These are phyloP conservation scores for Nilaparvata lugens DNA, from an alignment of 1,140 invertebrate species.

Conservation along the genomic window DNA sequence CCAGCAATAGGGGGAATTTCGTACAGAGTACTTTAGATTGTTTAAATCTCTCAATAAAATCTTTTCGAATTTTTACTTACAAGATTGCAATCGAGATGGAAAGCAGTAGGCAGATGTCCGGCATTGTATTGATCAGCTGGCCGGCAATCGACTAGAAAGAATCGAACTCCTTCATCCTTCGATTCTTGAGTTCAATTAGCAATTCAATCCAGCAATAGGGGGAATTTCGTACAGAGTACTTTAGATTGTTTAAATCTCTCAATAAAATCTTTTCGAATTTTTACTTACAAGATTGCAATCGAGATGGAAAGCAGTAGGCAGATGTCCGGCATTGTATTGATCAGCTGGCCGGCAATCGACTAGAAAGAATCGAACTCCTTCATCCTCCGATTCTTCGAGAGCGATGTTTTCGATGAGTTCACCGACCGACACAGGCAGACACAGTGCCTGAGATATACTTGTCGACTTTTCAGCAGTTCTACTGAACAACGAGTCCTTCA, in stretches of 20 bases:
- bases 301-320: conserved; percentile 94
- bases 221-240: too few species aligned
- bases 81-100: conserved; percentile 94
- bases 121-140: conserved; percentile 94
- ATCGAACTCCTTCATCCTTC: too few species aligned
- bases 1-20: too few species aligned
- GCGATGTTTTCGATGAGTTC: conserved; percentile 64
- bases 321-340: conserved; percentile 93
- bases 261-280: too few species aligned
- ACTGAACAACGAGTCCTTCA: conserved; percentile 44
- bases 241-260: too few species aligned
- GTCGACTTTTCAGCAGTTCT: conserved; percentile 30
- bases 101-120: conserved; percentile 92
- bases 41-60: too few species aligned
- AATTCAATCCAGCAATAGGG: not conserved
- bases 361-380: conserved; percentile 81
- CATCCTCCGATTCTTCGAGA: conserved; percentile 38
- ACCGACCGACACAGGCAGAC: conserved; percentile 84
- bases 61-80: too few species aligned
- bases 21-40: too few species aligned
- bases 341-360: conserved; percentile 94
- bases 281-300: conserved; percentile 78
- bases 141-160: conserved; percentile 95
- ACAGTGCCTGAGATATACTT: conserved; percentile 75
- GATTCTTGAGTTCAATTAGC: too few species aligned